Conservation (phyloP, 2,888 invertebrate species). For the Prosopocoilus inquinatus region DNA sequence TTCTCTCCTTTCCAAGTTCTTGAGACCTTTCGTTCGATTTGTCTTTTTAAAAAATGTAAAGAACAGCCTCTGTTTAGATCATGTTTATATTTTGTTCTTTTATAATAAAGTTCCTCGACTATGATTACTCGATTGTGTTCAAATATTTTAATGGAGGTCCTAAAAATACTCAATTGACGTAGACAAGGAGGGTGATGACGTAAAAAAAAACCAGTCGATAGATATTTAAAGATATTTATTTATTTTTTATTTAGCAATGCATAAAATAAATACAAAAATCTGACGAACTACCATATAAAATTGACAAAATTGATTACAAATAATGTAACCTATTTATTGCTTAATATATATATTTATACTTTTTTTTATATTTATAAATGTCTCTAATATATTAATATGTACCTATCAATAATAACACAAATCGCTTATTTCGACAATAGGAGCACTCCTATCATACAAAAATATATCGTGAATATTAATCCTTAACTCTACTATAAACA, state of each 20-base stretch:
- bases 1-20: too few relatives aligned
- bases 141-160: too few relatives aligned
- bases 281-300: conserved; percentile 47
- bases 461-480: conserved; percentile 32
- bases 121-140: too few relatives aligned
- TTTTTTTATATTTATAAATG: conserved; percentile 32
- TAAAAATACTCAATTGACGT: too few relatives aligned
- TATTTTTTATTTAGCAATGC: conserved; percentile 45
- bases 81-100: too few relatives aligned
- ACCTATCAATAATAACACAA: conserved; percentile 52
- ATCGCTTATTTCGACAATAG: conserved; percentile 49
- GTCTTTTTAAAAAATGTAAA: too few relatives aligned
- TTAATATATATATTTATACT: conserved; percentile 27
- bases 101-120: too few relatives aligned
- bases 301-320: conserved; percentile 46
- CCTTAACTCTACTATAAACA: conserved; percentile 40
- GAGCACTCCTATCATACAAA: conserved; percentile 43
- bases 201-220: too few relatives aligned
- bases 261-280: conserved; percentile 52
- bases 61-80: too few relatives aligned
- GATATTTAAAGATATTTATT: conserved; percentile 3
- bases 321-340: conserved; percentile 47
- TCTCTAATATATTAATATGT: conserved; percentile 38
- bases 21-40: too few relatives aligned
- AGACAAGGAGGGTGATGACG: too few relatives aligned